Percentiles rank a stretch among this genome's conserved stretches.
These are phyloP conservation scores for Aphidius colemani DNA, from an alignment of 2,888 invertebrate genomes.

Conservation along the genomic window DNA sequence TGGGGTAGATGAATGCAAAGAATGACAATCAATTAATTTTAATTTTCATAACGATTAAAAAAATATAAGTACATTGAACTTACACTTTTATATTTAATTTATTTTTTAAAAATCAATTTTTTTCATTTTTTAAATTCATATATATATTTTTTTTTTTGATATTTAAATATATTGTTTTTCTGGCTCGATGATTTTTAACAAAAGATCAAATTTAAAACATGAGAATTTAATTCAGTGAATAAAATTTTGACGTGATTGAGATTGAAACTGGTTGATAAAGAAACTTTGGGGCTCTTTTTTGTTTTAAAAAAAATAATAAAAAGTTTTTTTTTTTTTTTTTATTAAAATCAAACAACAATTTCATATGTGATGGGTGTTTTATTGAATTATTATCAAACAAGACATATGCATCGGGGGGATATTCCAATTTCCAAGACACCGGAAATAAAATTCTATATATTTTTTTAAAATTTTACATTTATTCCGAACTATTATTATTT, in stretches of 20 bases:
- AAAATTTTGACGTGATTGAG: too few species aligned
- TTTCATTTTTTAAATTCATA: background rate
- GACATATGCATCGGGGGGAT: too few species aligned
- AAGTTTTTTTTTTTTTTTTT: too few species aligned
- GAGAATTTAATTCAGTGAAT: too few species aligned
- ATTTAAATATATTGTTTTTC: background rate
- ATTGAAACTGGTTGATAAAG: background rate
- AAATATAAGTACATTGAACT: constrained; percentile 1
- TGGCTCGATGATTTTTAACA: background rate
- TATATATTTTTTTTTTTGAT: background rate
- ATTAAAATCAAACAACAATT: background rate
- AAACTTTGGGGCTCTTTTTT: background rate
- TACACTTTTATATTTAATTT: background rate
- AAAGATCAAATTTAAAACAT: too few species aligned
- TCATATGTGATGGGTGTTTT: too few species aligned
- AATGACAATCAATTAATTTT: constrained; percentile 33
- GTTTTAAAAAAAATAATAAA: background rate
- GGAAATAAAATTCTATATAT: constrained; percentile 35
- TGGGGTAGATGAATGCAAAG: constrained; percentile 31
- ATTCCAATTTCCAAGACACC: too few species aligned
- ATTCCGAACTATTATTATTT: too few species aligned
- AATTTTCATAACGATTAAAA: constrained; percentile 10
- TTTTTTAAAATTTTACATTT: background rate
- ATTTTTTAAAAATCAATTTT: background rate
- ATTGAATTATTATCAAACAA: background rate